Base-by-base conservation (phyloP, 2,113 vertebrate genomes). In the Thamnophis sirtalis region DNA sequence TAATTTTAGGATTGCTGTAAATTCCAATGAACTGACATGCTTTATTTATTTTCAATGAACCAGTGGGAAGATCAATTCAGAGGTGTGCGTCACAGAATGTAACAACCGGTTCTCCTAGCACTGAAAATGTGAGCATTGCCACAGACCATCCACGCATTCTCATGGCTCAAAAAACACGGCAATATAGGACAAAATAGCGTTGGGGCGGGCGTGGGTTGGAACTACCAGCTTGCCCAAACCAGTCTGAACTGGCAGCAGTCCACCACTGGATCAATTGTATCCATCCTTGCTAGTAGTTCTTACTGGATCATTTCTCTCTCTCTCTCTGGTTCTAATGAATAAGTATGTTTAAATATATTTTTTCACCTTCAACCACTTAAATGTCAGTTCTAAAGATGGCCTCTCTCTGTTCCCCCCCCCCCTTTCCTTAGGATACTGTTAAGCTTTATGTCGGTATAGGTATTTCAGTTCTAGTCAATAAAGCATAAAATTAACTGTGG, bases 331-430 rank as follows among this genome's bases (percentile, higher is more conserved):
- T 94, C 60, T 92, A 95, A 92, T 93, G 38, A 84, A 88, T 93
- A 43, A 90, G 48, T 24, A 94, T 22, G 28, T 91, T 96, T 92
- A 91, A 94, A 73, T 93, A 73, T 94, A 90, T 87, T 92, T 93
- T 93, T 95, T 86, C 5, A n/a, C 17, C 2, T 87, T 9, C 55
- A 58, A 54, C 90, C 88, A 6, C 91, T 88, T 93, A 94, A 93
- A 95, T 94, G 55, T 86, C 87, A 93, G 86, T 26, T 33, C 38
- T 6, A 56, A 33, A 87, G 6, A 9, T 10, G 54, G 54, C 6
- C 21, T 43, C 9, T 80, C 38, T 55, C 43, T 87, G 21, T 24
- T n/a, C 3, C 87, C 22, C 49, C n/a, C n/a, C n/a, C 3, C 38
- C 2, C 56, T 84, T 80, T 95, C 73, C 55, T 93, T 93, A 17